A percentile compares a stretch with the other conserved stretches of the same genome.
Evolutionary conservation across 2,888 invertebrate species (phyloP).

Genomic region (Netelia inedita): DNA sequence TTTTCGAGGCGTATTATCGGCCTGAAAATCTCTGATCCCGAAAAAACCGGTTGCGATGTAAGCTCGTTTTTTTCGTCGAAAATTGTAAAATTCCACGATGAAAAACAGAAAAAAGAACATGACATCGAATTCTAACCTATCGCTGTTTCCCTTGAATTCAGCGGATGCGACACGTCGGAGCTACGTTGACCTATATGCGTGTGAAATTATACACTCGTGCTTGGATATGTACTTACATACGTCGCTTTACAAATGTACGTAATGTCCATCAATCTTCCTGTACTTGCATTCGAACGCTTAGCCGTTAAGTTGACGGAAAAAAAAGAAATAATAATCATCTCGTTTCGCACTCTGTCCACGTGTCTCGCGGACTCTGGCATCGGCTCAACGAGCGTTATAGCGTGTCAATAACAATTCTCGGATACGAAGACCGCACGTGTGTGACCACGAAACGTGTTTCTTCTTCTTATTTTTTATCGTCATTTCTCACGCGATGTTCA

Average conservation of each 20-base stretch:
- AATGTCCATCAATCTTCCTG: not conserved
- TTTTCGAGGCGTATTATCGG: too few relatives aligned
- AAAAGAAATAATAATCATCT: conserved; percentile 6
- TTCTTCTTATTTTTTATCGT: conserved; percentile 47
- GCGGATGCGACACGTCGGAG: too few relatives aligned
- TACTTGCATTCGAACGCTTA: conserved; percentile 27
- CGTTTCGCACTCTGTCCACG: conserved; percentile 50
- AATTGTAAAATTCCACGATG: too few relatives aligned
- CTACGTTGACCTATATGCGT: not conserved
- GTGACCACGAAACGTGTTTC: conserved; percentile 51
- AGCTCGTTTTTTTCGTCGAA: too few relatives aligned
- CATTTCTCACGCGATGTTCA: conserved; percentile 56
- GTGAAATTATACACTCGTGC: not conserved
- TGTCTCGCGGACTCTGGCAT: conserved; percentile 49
- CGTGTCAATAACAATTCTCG: conserved; percentile 55
- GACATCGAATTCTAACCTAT: too few relatives aligned
- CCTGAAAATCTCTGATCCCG: too few relatives aligned
- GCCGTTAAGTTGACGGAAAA: conserved; percentile 25
- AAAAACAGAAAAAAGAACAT: too few relatives aligned
- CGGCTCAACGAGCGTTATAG: conserved; percentile 46
- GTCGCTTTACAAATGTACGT: not conserved
- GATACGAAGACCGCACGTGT: conserved; percentile 53
- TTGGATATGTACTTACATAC: not conserved
- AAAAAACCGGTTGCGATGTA: too few relatives aligned
- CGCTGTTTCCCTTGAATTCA: too few relatives aligned